Evolutionary conservation across 1,140 invertebrate genomes (phyloP), one percentile per base, ranked within the genome.

Genomic region (Euschistus heros): DNA sequence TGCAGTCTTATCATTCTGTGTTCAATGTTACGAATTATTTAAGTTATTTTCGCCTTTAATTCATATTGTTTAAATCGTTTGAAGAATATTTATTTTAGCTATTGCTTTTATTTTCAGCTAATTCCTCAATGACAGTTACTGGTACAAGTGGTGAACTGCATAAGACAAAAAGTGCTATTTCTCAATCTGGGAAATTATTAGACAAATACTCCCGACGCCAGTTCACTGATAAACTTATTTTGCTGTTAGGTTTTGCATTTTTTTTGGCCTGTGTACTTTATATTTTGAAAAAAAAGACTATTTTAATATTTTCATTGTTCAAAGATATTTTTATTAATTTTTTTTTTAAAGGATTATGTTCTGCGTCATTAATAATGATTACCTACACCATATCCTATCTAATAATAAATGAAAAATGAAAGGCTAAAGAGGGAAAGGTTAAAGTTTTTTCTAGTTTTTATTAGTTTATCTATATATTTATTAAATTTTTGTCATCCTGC

Each of bases 171-270:
- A 86, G 88, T 69, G 86, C 87, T 13, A 94, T 97, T 69, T 80
- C 84, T 15, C 91, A 92, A 72, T 94, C 93, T 0, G 86, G 87
- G 66, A 94, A 93, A 76, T 78, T 98, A 2, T 76, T 98, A 44
- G 92, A 89, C 22, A 98, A 97, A 80, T 98, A 97, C 77, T 91
- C 90, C 2, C 78, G 94, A 68, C 77, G 94, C 30, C 94, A 98
- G 78, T 86, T 93, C 62, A 98, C 95, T 0, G 94, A 98, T 74
- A 97, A 95, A 81, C 82, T 94, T 54, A 78, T 97, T 0, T 84
- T 97, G 67, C 85, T 91, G 66, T 84, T 97, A 72, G 92, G 92
- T 55, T 88, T 97, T 73, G 79, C 85, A 2, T 95, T 98, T 78
- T 98, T 97, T 75, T 80, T 95, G 66, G 88, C 87, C 10, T 93